These are phyloP conservation scores for Drosophila arizonae DNA, from an alignment of 1,140 invertebrate species.

Conservation along the genomic window DNA sequence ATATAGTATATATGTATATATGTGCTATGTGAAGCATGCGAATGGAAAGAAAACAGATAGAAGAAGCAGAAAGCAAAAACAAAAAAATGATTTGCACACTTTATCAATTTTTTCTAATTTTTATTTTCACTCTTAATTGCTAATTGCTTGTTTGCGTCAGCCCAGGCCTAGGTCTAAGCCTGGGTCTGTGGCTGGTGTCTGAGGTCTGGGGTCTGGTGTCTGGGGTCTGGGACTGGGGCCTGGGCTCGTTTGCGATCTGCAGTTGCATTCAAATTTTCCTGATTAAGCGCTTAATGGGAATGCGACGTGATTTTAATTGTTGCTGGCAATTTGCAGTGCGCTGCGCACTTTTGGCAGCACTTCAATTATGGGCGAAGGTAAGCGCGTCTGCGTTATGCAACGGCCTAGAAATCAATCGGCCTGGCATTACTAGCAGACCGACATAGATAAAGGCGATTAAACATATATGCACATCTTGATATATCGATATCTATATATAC, in stretches of 20 bases:
- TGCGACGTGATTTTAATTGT: conserved; percentile 78
- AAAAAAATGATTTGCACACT: conserved; percentile 20
- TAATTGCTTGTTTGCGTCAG: conserved; percentile 77
- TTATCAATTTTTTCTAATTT: conserved; percentile 9
- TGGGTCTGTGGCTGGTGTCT: neutral
- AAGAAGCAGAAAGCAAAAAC: too few relatives aligned
- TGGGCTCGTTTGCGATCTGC: conserved; percentile 17
- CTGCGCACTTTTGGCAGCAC: conserved; percentile 54
- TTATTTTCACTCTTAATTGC: conserved; percentile 70
- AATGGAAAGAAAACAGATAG: neutral
- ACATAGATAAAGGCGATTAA: neutral
- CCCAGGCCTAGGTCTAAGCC: conserved; percentile 2
- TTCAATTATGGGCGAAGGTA: conserved; percentile 59
- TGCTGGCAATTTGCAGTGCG: conserved; percentile 27
- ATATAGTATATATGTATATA: too few relatives aligned
- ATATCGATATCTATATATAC: neutral
- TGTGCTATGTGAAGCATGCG: neutral
- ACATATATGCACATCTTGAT: neutral
- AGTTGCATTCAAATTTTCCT: conserved; percentile 78
- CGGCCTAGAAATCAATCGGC: conserved; percentile 38
- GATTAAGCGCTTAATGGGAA: conserved; percentile 74
- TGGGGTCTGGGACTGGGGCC: neutral
- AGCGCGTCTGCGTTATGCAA: conserved; percentile 38
- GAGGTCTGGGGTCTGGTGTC: neutral
- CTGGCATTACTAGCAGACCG: neutral